phyloP scores from a whole-genome alignment of 2,797 vertebrate genomes.

The Spondyliosoma cantharus region DNA sequence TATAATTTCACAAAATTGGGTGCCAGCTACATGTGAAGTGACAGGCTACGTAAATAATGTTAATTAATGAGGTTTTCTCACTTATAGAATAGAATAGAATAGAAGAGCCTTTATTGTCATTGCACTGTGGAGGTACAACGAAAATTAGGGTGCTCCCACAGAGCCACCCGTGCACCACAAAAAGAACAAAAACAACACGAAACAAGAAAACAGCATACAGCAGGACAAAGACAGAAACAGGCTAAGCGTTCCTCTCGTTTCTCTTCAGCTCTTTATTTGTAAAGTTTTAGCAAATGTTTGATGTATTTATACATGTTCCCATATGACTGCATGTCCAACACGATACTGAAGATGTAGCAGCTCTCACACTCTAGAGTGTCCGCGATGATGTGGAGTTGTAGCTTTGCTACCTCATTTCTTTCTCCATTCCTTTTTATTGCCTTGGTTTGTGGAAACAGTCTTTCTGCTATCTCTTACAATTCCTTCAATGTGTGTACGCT shows the following conservation, averaged over 20 bases:
- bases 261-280: not conserved
- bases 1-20: not conserved
- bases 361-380: not conserved
- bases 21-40: not conserved
- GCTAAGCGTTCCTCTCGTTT: too few relatives aligned
- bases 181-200: too few relatives aligned
- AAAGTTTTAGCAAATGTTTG: not conserved
- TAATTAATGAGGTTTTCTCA: too few relatives aligned
- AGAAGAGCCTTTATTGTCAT: too few relatives aligned
- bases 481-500: not conserved
- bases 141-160: too few relatives aligned
- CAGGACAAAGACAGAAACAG: too few relatives aligned
- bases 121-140: too few relatives aligned
- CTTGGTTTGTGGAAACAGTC: not conserved
- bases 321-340: not conserved
- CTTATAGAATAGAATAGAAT: too few relatives aligned
- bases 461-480: not conserved
- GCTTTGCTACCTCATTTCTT: not conserved
- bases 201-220: too few relatives aligned
- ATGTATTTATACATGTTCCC: not conserved
- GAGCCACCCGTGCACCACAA: too few relatives aligned
- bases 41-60: not conserved
- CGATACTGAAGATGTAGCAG: not conserved
- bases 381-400: not conserved
- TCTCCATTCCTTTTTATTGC: not conserved